Evolutionary conservation across 2,113 vertebrate species (phyloP), one percentile per base, ranked within the genome.

Genomic region (Chionodraco myersi): DNA sequence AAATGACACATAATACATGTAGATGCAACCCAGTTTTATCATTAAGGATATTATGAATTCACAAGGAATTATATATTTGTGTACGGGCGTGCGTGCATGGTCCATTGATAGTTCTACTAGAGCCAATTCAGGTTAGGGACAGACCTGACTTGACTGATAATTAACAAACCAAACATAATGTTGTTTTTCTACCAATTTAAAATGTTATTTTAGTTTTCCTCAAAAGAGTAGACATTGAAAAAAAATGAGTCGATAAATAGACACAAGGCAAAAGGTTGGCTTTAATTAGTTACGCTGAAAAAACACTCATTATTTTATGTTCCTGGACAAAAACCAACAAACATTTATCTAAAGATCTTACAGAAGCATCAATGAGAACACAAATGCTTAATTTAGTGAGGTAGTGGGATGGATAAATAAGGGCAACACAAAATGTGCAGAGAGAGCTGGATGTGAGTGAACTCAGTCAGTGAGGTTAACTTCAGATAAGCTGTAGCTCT

Each of bases 21-120:
- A 63, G 78, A 88, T 72, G 14, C 36, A 4, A 52, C 47, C 53
- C n/a, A 13, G 63, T 56, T 56, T 69, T 49, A 30, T 60, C 10
- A 59, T 44, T 10, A 49, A 6, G 49, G 14, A 10, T 47, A 75
- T 58, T 18, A 60, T 72, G 21, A 62, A 53, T 75, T 66, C 45
- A n/a, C 8, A 21, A 30, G 12, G 30, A 14, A 49, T 53, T 41
- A 1, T 56, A 7, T 56, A 9, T 60, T 52, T 44, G n/a, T 57
- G 62, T 48, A n/a, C 52, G 45, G 23, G 56, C 15, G 54, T 62
- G 13, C 7, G 36, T 41, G 36, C 1, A 6, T 30, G 30, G 36
- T 60, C 63, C 26, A 56, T 62, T 34, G 6, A 45, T 51, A 26
- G 30, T 52, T 81, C 36, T 23, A 74, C 66, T 59, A 4, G 3